Conservation (phyloP, 2,113 vertebrate species). For the Hippocampus barbouri region DNA sequence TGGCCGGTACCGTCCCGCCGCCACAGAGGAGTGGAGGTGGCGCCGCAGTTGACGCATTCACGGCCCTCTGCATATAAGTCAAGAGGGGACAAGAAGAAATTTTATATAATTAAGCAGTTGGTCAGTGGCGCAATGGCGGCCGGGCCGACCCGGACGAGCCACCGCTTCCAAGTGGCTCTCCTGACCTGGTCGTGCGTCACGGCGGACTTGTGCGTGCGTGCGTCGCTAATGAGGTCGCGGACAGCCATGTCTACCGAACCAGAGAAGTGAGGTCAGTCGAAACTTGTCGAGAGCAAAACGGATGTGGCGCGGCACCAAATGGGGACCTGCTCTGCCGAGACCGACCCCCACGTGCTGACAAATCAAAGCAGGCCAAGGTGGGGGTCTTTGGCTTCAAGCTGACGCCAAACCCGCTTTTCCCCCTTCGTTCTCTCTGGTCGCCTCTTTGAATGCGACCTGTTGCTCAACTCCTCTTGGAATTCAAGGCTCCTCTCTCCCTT, state of each 20-base stretch:
- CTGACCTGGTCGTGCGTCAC: slow-evolving; percentile 28
- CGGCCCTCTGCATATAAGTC: slow-evolving; percentile 91
- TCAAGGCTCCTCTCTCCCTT: slow-evolving; percentile 60
- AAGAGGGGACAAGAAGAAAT: slow-evolving; percentile 58
- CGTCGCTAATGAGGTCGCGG: slow-evolving; percentile 44
- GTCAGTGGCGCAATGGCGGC: slow-evolving; percentile 21
- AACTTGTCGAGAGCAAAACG: slow-evolving; percentile 60
- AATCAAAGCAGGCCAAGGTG: too few species aligned
- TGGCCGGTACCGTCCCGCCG: slow-evolving; percentile 96
- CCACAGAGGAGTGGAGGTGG: slow-evolving; percentile 97
- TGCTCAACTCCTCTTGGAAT: slow-evolving; percentile 63
- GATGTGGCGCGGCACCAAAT: slow-evolving; percentile 63
- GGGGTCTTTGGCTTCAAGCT: not conserved
- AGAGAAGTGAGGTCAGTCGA: slow-evolving; percentile 54
- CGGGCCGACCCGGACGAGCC: slow-evolving; percentile 37
- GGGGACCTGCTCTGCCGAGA: slow-evolving; percentile 38
- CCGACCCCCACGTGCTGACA: too few species aligned
- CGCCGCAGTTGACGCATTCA: slow-evolving; percentile 98
- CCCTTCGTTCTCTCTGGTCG: not conserved
- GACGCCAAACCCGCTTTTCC: not conserved
- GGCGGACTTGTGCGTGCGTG: slow-evolving; percentile 16
- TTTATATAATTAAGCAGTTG: slow-evolving; percentile 77
- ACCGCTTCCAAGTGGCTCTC: slow-evolving; percentile 1
- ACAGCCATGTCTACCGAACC: slow-evolving; percentile 66
- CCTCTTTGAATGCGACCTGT: slow-evolving; percentile 55